Evolutionary conservation across 2,797 vertebrate species (phyloP).

Genomic region (Eleutherodactylus coqui): DNA sequence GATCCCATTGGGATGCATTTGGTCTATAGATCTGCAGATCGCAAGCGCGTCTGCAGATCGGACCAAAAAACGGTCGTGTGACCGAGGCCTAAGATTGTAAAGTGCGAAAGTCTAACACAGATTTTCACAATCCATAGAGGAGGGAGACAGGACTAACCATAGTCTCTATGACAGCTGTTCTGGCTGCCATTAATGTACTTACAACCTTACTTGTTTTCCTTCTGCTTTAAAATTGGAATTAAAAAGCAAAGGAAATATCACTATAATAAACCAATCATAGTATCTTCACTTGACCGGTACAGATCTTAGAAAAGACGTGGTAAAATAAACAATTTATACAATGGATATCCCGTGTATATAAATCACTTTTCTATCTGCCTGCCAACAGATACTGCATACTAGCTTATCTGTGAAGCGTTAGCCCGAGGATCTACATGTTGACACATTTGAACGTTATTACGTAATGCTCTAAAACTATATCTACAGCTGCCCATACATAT

Average conservation of each 20-base stretch:
- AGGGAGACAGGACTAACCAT: neutral
- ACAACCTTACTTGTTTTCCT: neutral
- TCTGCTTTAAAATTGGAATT: neutral
- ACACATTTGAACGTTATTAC: neutral
- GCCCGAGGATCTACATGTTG: neutral
- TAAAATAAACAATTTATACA: conserved; percentile 33
- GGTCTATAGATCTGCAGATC: too few species aligned
- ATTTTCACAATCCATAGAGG: neutral
- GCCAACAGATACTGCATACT: neutral
- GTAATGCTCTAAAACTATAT: neutral
- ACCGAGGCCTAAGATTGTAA: neutral
- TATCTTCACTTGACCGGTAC: neutral
- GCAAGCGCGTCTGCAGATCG: too few species aligned
- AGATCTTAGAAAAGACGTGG: neutral
- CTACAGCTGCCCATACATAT: neutral
- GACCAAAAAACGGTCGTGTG: too few species aligned
- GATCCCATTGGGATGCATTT: too few species aligned
- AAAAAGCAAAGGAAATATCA: neutral
- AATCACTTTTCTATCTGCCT: neutral
- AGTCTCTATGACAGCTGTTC: neutral
- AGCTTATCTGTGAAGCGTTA: neutral
- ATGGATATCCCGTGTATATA: conserved; percentile 13
- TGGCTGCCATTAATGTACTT: neutral
- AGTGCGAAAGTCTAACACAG: neutral
- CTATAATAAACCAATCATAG: conserved; percentile 14